Conservation (phyloP, 2,888 invertebrate species). For the Branchipolynoe longqiensis region DNA sequence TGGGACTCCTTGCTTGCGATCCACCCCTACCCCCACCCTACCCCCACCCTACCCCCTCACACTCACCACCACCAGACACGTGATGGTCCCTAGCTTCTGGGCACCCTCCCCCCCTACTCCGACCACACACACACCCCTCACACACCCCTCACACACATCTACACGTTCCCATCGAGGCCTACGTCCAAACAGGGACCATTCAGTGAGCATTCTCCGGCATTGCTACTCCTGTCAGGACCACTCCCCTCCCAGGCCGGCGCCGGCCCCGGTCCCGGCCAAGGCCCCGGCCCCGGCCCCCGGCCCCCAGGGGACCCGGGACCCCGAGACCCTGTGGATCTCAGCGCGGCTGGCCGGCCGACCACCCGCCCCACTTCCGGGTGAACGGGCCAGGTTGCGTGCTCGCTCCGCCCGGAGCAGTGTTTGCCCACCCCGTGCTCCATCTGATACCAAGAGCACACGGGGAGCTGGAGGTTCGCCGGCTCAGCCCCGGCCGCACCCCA, state of each 20-base stretch:
- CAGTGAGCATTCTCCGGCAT: background rate
- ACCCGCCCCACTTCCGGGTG: background rate
- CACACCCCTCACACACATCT: too few relatives aligned
- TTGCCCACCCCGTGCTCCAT: conserved; percentile 16
- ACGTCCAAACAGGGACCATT: background rate
- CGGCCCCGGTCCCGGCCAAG: background rate
- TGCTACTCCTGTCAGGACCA: background rate
- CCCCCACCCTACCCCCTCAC: too few relatives aligned
- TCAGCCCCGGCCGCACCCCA: background rate
- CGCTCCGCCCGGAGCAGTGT: conserved; percentile 5
- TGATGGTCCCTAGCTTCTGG: too few relatives aligned
- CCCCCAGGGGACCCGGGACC: background rate
- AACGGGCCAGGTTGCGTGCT: conserved; percentile 8
- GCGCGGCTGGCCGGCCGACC: background rate
- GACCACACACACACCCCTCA: too few relatives aligned
- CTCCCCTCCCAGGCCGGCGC: background rate
- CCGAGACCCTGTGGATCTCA: background rate
- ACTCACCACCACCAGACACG: too few relatives aligned
- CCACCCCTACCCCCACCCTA: too few relatives aligned
- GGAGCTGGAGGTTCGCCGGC: background rate
- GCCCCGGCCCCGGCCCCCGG: background rate
- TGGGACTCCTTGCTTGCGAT: too few relatives aligned
- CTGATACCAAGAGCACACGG: conserved; percentile 40
- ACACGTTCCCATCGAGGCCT: too few relatives aligned
- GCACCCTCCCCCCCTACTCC: too few relatives aligned